These are phyloP conservation scores for Cheilosia vulpina DNA, from an alignment of 2,888 invertebrate genomes.

Conservation along the genomic window DNA sequence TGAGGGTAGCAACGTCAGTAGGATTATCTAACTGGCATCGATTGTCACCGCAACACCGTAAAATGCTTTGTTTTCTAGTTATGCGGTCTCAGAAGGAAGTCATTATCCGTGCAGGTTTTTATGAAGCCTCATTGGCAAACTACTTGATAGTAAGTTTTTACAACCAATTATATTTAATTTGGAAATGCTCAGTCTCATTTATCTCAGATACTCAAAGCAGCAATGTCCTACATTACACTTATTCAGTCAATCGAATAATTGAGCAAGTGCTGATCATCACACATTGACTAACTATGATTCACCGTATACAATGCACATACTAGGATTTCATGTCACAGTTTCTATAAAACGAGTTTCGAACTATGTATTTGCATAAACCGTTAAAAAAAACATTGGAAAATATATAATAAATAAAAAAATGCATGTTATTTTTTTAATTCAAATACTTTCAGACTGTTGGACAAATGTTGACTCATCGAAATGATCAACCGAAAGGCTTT, in stretches of 20 bases:
- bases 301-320: no score
- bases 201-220: conserved; percentile 61
- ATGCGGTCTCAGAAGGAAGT: conserved; percentile 79
- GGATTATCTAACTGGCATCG: conserved; percentile 80
- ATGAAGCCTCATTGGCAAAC: conserved; percentile 81
- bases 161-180: neutral
- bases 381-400: no score
- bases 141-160: conserved; percentile 77
- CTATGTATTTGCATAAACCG: no score
- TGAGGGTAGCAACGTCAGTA: conserved; percentile 78
- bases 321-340: no score
- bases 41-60: conserved; percentile 78
- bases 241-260: conserved; percentile 59
- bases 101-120: conserved; percentile 80
- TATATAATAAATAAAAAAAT: no score
- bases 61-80: conserved; percentile 78
- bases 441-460: no score
- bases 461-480: no score
- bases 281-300: no score
- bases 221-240: conserved; percentile 60
- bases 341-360: no score
- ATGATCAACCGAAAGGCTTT: no score
- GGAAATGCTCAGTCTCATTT: neutral
- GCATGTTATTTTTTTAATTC: no score
- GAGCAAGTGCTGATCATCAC: no score